Conservation (phyloP, 2,888 invertebrate species). For the Andrena dorsata region DNA sequence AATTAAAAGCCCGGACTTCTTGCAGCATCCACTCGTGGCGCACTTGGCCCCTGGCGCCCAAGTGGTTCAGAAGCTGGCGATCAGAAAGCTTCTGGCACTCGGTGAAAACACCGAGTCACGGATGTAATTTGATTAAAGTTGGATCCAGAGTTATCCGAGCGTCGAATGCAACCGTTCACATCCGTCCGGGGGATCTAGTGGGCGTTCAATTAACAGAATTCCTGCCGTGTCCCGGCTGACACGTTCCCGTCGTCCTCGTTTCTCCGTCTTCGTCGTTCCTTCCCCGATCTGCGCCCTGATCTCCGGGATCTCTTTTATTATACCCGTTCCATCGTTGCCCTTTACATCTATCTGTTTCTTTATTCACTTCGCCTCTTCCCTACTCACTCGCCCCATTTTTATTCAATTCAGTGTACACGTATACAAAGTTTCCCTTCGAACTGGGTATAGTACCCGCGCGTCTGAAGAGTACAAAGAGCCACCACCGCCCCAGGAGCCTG, state of each 20-base stretch:
- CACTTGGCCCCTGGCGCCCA: slow-evolving; percentile 26
- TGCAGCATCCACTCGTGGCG: slow-evolving; percentile 33
- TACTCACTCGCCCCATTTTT: background rate
- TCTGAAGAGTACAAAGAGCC: no score
- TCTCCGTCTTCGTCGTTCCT: slow-evolving; percentile 6
- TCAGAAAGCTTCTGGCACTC: slow-evolving; percentile 55
- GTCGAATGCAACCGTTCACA: slow-evolving; percentile 70
- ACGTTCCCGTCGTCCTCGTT: slow-evolving; percentile 48
- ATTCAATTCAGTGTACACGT: background rate
- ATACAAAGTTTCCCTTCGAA: background rate
- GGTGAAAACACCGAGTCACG: slow-evolving; percentile 70
- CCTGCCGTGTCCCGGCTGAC: slow-evolving; percentile 63
- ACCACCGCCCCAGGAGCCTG: no score
- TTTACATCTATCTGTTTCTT: slow-evolving; percentile 2
- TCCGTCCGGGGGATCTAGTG: slow-evolving; percentile 64
- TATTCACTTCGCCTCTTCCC: background rate
- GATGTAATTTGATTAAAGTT: slow-evolving; percentile 77
- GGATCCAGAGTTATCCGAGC: slow-evolving; percentile 69
- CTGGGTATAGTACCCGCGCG: background rate
- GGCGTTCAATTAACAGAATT: slow-evolving; percentile 77
- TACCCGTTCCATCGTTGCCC: background rate
- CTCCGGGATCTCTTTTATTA: background rate
- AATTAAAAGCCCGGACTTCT: slow-evolving; percentile 57
- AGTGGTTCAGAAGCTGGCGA: slow-evolving; percentile 43
- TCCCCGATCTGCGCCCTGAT: background rate